Base-by-base conservation (phyloP, 2,113 vertebrate genomes). In the Oreochromis aureus region DNA sequence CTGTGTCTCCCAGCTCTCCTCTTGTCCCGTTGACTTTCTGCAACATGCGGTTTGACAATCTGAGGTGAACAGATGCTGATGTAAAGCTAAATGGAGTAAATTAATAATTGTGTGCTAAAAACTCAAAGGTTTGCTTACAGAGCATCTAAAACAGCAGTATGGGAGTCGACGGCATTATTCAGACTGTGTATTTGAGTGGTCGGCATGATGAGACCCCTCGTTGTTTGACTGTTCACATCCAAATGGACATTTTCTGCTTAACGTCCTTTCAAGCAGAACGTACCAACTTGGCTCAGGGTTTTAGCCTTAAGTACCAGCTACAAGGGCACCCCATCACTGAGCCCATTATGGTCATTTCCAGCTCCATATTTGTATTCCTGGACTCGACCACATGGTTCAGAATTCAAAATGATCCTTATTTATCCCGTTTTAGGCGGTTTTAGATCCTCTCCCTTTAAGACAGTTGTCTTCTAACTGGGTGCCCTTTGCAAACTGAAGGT, bases 1-100 rank as follows among this genome's bases (percentile, higher is more conserved):
- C 7, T 7, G 22, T 63, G 12, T 54, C 11, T 46, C 12, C 2
- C 41, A 12, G 8, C 61, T 39, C 30, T 44, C 2, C 46, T 55
- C 59, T 44, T 7, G 24, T 88, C 56, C 82, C 36, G 81, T 81
- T 84, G 78, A 71, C 51, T 91, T 89, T 82, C 16, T 80, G 1
- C 73, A 78, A 32, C 73, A 32, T 78, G 69, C 36, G 5, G 12
- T 76, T 34, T 89, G 73, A 41, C 85, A 69, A 18, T 85, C 22
- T 1, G 73, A 32, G 55, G 13, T 13, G 82, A 53, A 63, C 19
- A 73, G 61, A 69, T 41, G 10, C 36, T 61, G 41, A 80, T 51
- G 80, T 46, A 13, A 32, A 81, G 44, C 46, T 86, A 22, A 8
- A 0, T 78, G 73, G 73, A 53, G 27, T 36, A 16, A 51, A 78